Base-by-base conservation (phyloP, 2,888 invertebrate genomes). In the Napeogenes inachia region DNA sequence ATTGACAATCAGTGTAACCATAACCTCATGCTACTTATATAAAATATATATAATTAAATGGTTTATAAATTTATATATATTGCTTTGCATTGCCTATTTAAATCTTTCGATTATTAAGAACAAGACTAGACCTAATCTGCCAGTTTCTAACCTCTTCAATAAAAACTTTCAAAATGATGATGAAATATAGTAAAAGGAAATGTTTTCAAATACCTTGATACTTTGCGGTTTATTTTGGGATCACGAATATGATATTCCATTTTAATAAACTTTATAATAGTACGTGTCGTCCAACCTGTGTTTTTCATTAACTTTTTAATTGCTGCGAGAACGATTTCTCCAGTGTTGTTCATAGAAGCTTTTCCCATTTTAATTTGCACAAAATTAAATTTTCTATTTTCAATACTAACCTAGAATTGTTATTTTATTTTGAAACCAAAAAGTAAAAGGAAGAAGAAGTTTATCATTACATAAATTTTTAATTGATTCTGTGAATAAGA, bases 201-300 rank as follows among this genome's bases (percentile, higher is more conserved):
- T 42, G 10, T 42, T 8, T 42, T 33, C 45, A 33, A 61, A 63
- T 72, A 84, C 85, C 82, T 82, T 61, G 80, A 75, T 42, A 85
- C 70, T 73, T 81, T 84, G 38, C 74, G 68, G 59, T 76, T 78
- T n/a, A 85, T 68, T 50, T 73, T 77, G 0, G 74, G 70, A 50
- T 81, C 80, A 45, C 32, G 2, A 13, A 84, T 60, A 45, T 66
- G 66, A 60, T 81, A 84, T 66, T 85, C 83, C 66, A 76, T 67
- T 70, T 74, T 82, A n/a, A 85, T 80, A 59, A 82, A 85, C 71
- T 85, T 85, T 4, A 79, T 75, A 13, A 85, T 85, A 3, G 84
- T 83, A 12, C 84, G 74, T 2, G 82, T 60, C 0, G 83, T 81
- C 85, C 85, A 85, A 4, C 82, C 84, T 0, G 85, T 84, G 62